Evolutionary conservation across 2,113 vertebrate genomes (phyloP).

Genomic region (Notarius quadriscutis): DNA sequence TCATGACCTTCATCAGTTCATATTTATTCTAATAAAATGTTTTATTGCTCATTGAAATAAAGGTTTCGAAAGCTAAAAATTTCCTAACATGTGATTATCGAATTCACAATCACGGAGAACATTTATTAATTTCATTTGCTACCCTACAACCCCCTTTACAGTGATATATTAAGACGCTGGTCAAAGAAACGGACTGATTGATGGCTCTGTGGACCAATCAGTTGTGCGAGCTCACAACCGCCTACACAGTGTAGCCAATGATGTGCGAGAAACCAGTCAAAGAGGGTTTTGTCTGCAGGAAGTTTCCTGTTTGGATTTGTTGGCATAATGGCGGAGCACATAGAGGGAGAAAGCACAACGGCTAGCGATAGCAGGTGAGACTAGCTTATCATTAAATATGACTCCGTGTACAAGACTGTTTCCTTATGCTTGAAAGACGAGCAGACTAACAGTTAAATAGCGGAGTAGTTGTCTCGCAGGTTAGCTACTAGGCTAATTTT

Average conservation of each 20-base stretch:
- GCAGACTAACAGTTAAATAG: background rate
- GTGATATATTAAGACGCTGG: background rate
- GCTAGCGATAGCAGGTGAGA: slow-evolving; percentile 77
- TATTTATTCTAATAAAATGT: background rate
- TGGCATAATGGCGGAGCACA: slow-evolving; percentile 78
- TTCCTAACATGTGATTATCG: background rate
- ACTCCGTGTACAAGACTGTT: background rate
- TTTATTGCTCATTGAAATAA: background rate
- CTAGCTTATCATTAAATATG: background rate
- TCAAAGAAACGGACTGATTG: background rate
- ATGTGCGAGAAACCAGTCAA: background rate
- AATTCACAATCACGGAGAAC: background rate
- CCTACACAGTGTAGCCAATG: slow-evolving; percentile 46
- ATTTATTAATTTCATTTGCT: background rate
- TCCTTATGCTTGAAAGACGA: background rate
- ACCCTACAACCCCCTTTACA: background rate
- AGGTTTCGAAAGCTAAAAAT: background rate
- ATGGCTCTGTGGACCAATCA: slow-evolving; percentile 23
- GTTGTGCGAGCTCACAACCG: background rate
- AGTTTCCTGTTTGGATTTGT: slow-evolving; percentile 61
- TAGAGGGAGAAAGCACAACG: slow-evolving; percentile 71
- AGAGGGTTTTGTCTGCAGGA: slow-evolving; percentile 63
- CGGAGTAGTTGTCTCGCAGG: background rate
- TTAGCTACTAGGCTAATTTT: background rate
- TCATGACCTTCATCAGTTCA: background rate